Conservation (phyloP, 2,888 invertebrate species). For the Dolomedes plantarius region DNA sequence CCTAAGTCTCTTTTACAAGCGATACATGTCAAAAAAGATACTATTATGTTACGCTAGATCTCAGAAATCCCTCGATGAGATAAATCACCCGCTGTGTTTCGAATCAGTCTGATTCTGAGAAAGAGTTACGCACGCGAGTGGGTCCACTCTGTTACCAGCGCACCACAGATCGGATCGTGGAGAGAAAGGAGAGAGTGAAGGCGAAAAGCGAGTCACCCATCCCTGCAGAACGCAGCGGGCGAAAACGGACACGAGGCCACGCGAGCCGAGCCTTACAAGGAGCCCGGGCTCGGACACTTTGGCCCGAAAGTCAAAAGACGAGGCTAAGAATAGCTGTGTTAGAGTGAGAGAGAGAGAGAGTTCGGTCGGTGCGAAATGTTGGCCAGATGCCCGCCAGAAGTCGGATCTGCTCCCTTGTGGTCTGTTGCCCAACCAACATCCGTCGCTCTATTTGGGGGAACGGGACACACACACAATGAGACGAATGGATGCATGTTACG, state of each 20-base stretch:
- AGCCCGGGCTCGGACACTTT: constrained; percentile 53
- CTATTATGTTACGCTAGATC: too few species aligned
- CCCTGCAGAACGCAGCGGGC: not conserved
- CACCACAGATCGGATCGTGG: too few species aligned
- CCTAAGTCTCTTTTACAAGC: too few species aligned
- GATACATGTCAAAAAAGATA: too few species aligned
- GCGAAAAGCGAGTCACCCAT: not conserved
- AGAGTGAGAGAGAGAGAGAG: constrained; percentile 13
- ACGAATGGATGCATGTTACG: not conserved
- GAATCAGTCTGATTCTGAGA: too few species aligned
- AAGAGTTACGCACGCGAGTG: too few species aligned
- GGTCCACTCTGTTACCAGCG: too few species aligned
- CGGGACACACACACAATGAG: constrained; percentile 5
- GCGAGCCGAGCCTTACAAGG: constrained; percentile 32
- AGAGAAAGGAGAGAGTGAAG: not conserved
- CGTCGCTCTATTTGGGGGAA: constrained; percentile 55
- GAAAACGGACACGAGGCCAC: constrained; percentile 30
- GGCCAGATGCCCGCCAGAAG: constrained; percentile 54
- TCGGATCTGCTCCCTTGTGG: constrained; percentile 8
- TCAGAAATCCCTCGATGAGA: too few species aligned
- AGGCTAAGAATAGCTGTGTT: constrained; percentile 64
- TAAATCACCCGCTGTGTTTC: too few species aligned
- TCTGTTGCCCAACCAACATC: constrained; percentile 51
- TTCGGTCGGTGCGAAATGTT: constrained; percentile 47
- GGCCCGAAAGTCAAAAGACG: constrained; percentile 45